These are phyloP conservation scores for Oplegnathus fasciatus DNA, from an alignment of 2,113 vertebrate genomes.

Conservation along the genomic window DNA sequence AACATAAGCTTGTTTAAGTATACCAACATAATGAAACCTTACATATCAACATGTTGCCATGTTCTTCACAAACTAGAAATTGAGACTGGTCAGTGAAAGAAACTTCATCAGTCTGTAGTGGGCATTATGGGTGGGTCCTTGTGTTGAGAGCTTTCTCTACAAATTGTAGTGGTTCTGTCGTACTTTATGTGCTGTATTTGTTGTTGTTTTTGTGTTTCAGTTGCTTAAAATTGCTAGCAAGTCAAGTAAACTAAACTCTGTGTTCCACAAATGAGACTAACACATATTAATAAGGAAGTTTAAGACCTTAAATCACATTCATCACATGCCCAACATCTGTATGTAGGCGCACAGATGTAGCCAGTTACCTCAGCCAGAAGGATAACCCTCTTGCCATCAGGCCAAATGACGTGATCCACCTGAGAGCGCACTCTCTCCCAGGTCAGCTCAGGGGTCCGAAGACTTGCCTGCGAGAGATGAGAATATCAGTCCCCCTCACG, in stretches of 20 bases:
- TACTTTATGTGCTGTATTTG: not conserved
- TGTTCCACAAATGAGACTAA: not conserved
- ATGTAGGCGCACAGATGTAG: not conserved
- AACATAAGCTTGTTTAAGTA: not conserved
- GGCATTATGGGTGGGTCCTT: not conserved
- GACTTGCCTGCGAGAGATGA: conserved; percentile 88
- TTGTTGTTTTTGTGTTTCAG: conserved; percentile 4
- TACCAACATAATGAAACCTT: not conserved
- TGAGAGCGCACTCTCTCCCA: conserved; percentile 99
- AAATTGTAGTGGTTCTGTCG: too few species aligned
- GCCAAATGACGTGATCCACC: conserved; percentile 99
- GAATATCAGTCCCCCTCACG: not conserved
- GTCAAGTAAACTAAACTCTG: not conserved
- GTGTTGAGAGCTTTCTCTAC: not conserved
- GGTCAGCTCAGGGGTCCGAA: conserved; percentile 96
- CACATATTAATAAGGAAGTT: not conserved
- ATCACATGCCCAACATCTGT: not conserved
- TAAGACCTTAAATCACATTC: not conserved
- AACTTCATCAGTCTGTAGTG: not conserved
- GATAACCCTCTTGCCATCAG: conserved; percentile 96
- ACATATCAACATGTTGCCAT: not conserved
- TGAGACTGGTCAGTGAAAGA: not conserved
- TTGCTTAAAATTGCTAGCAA: not conserved
- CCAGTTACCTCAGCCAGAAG: conserved; percentile 93
- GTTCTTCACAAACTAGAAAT: not conserved